phyloP scores from a whole-genome alignment of 2,797 vertebrate species.

The Coregonus sp. region DNA sequence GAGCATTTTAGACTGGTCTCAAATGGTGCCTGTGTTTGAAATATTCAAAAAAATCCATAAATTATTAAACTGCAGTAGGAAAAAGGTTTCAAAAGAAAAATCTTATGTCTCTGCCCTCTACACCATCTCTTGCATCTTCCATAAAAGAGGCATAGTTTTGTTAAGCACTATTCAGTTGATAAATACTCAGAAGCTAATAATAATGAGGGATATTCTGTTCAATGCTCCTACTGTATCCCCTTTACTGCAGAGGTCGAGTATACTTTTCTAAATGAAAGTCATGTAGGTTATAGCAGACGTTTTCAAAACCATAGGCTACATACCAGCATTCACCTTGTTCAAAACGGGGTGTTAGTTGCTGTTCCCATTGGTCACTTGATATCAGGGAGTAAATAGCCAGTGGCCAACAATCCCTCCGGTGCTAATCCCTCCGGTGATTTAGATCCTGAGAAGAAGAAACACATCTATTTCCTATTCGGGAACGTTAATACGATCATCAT shows the following conservation, averaged over 20 bases:
- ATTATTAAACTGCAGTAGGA: constrained; percentile 77
- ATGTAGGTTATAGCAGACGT: neutral
- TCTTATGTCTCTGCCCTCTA: constrained; percentile 45
- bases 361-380: constrained; percentile 37
- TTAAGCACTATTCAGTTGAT: constrained; percentile 27
- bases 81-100: constrained; percentile 66
- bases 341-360: constrained; percentile 43
- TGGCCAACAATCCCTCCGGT: constrained; percentile 27
- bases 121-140: constrained; percentile 44
- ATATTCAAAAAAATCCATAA: constrained; percentile 78
- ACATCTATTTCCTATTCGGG: constrained; percentile 54
- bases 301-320: constrained; percentile 41
- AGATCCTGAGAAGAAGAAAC: constrained; percentile 8
- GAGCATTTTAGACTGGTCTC: constrained; percentile 59
- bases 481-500: constrained; percentile 66
- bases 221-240: neutral
- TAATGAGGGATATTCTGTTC: constrained; percentile 14
- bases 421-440: constrained; percentile 28
- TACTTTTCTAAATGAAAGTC: neutral
- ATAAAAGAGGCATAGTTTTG: constrained; percentile 39
- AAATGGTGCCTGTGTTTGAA: constrained; percentile 73
- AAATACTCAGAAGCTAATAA: neutral
- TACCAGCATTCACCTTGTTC: constrained; percentile 69
- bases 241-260: neutral
- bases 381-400: constrained; percentile 43